Conservation (phyloP, 37 sponge, comb jelly and placozoan species). For the Beroe ovata region DNA sequence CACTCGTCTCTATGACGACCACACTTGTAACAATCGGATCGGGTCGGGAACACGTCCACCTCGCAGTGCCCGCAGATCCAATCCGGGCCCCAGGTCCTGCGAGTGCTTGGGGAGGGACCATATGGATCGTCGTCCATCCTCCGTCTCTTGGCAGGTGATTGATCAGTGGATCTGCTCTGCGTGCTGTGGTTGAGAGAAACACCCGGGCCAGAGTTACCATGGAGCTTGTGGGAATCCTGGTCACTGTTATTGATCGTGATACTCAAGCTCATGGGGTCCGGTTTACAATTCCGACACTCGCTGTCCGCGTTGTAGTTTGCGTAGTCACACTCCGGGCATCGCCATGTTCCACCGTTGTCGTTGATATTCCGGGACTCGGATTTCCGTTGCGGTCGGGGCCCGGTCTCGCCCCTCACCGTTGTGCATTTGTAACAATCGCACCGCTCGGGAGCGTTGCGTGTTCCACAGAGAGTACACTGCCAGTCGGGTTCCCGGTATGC, state of each 20-base stretch:
- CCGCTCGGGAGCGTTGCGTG: background rate
- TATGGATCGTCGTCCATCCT: background rate
- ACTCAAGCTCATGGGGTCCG: background rate
- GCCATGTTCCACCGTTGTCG: background rate
- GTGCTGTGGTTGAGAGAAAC: background rate
- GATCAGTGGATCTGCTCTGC: background rate
- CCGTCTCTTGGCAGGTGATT: background rate
- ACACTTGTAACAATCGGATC: conserved; percentile 49
- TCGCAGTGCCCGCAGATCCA: conserved; percentile 14
- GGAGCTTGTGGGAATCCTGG: no score
- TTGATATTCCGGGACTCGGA: background rate
- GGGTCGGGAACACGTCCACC: conserved; percentile 35
- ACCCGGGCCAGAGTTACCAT: background rate
- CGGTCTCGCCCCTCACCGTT: background rate
- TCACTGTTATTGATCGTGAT: conserved; percentile 2
- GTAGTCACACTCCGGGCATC: background rate
- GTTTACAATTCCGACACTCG: conserved; percentile 11
- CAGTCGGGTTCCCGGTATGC: background rate
- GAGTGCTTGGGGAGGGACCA: background rate
- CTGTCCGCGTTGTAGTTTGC: background rate
- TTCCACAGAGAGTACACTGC: conserved; percentile 1
- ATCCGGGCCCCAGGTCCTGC: conserved; percentile 1
- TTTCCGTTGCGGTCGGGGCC: no score
- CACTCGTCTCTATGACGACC: conserved; percentile 38
- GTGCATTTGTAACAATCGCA: conserved; percentile 44